Conservation (phyloP, 37 sponge, comb jelly and placozoan species). For the Eunapius fragilis region DNA sequence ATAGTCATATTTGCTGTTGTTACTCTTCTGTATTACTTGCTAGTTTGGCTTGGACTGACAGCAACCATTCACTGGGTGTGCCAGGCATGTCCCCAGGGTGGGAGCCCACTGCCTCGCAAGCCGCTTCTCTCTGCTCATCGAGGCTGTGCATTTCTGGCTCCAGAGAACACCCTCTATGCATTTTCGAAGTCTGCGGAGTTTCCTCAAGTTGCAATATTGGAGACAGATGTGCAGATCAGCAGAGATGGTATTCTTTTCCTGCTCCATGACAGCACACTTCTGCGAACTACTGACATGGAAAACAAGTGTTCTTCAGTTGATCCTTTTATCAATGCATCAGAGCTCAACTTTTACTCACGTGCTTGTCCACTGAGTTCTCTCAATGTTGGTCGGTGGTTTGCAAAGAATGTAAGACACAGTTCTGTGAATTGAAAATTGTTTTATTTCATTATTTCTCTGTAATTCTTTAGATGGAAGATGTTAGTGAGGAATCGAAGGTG, state of each 20-base stretch:
- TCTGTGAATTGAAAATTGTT: background rate
- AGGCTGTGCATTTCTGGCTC: conserved; percentile 34
- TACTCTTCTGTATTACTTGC: background rate
- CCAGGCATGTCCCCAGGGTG: background rate
- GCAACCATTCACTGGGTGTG: background rate
- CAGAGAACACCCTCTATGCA: conserved; percentile 51
- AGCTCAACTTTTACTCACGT: conserved; percentile 27
- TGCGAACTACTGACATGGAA: conserved; percentile 35
- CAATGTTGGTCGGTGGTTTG: conserved; percentile 25
- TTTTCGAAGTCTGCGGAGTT: conserved; percentile 8
- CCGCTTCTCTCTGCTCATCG: conserved; percentile 61
- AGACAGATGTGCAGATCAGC: conserved; percentile 62
- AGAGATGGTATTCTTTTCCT: conserved; percentile 55
- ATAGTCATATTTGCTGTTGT: background rate
- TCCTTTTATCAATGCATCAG: conserved; percentile 29
- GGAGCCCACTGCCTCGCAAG: conserved; percentile 7
- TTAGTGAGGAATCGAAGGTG: background rate
- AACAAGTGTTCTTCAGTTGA: conserved; percentile 28
- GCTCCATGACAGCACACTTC: conserved; percentile 50
- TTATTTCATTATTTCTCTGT: background rate
- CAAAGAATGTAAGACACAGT: background rate
- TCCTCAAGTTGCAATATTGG: conserved; percentile 25
- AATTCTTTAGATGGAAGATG: background rate
- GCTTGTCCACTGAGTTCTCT: conserved; percentile 38
- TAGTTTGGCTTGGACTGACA: background rate